A percentile compares a stretch with the other conserved stretches of the same genome.
phyloP scores from a whole-genome alignment of 1,140 invertebrate species.

The Musca domestica region DNA sequence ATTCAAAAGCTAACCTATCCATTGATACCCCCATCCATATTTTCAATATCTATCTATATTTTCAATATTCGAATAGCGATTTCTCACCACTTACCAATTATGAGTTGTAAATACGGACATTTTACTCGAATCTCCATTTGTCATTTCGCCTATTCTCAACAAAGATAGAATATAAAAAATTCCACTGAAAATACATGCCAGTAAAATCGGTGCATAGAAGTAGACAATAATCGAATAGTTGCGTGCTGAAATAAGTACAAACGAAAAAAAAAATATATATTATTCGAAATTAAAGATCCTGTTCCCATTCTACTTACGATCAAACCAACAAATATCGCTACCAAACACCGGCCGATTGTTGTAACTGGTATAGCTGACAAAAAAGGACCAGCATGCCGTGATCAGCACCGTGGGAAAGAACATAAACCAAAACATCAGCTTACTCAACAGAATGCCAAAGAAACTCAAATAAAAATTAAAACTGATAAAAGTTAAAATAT shows the following conservation, averaged over 20 bases:
- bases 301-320: constrained; percentile 51
- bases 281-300: too few relatives aligned
- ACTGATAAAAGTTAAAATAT: constrained; percentile 45
- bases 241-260: constrained; percentile 32
- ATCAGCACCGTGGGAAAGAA: constrained; percentile 40
- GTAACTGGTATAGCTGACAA: constrained; percentile 37
- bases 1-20: too few relatives aligned
- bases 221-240: constrained; percentile 48
- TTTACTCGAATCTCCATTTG: background rate
- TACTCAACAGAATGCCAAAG: constrained; percentile 43
- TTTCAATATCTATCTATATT: too few relatives aligned
- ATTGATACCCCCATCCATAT: too few relatives aligned
- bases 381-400: constrained; percentile 42
- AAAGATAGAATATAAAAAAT: constrained; percentile 47
- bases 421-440: constrained; percentile 49
- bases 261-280: background rate
- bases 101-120: too few relatives aligned
- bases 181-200: constrained; percentile 37
- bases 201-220: constrained; percentile 41
- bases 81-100: too few relatives aligned
- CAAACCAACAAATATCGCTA: constrained; percentile 48
- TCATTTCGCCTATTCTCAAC: constrained; percentile 36
- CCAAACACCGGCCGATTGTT: constrained; percentile 37
- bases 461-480: constrained; percentile 49
- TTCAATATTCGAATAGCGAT: too few relatives aligned